phyloP scores from a whole-genome alignment of 1,140 invertebrate genomes.

The Arion vulgaris region DNA sequence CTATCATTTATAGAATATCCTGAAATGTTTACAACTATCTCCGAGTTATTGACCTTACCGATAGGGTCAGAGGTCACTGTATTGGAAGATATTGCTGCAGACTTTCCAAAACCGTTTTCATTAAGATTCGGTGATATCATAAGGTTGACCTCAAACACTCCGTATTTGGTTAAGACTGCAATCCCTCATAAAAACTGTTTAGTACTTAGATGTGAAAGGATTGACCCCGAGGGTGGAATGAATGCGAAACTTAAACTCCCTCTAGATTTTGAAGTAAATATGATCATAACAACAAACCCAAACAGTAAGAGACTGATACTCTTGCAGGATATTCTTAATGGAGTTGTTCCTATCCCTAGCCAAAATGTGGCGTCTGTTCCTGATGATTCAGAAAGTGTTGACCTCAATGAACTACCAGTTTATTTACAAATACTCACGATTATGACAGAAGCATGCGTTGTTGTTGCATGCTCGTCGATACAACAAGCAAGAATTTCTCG shows the following conservation, averaged over 20 bases:
- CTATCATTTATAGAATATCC: conserved; percentile 45
- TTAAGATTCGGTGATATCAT: conserved; percentile 52
- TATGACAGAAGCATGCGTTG: conserved; percentile 10
- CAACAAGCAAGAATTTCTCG: not conserved
- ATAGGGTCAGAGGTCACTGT: conserved; percentile 47
- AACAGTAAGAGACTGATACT: conserved; percentile 21
- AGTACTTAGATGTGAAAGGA: conserved; percentile 38
- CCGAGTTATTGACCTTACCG: conserved; percentile 41
- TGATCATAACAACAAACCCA: conserved; percentile 26
- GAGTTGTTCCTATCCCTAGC: conserved; percentile 13
- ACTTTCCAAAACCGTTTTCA: conserved; percentile 56
- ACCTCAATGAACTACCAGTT: conserved; percentile 14
- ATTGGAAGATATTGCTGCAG: conserved; percentile 52
- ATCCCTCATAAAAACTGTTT: conserved; percentile 7
- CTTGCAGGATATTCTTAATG: conserved; percentile 40
- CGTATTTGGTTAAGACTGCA: conserved; percentile 34
- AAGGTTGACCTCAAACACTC: conserved; percentile 30
- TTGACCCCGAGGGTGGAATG: conserved; percentile 31
- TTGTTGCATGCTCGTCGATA: not conserved
- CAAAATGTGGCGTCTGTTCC: conserved; percentile 25
- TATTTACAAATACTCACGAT: conserved; percentile 23
- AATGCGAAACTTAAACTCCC: conserved; percentile 41
- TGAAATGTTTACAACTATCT: conserved; percentile 42
- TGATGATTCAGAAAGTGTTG: not conserved
- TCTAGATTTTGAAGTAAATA: conserved; percentile 44